These are phyloP conservation scores for Syngnathus typhle DNA, from an alignment of 2,113 vertebrate species.

Conservation along the genomic window DNA sequence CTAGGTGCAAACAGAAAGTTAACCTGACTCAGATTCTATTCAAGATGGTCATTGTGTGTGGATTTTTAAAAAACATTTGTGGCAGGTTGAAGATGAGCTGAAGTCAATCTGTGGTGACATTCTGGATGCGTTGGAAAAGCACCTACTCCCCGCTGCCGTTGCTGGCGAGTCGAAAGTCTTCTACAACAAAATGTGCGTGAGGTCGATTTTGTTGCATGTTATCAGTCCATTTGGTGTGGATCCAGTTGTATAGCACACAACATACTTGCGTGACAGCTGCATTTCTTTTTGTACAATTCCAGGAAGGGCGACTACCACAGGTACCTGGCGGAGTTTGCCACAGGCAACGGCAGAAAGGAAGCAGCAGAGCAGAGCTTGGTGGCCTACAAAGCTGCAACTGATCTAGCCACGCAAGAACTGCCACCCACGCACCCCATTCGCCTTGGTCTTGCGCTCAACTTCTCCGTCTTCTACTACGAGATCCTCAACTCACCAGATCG, in stretches of 20 bases:
- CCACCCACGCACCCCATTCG: slow-evolving; percentile 96
- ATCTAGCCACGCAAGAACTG: slow-evolving; percentile 94
- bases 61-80: slow-evolving; percentile 14
- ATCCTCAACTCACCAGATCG: slow-evolving; percentile 99
- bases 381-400: slow-evolving; percentile 96
- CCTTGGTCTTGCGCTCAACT: slow-evolving; percentile 96
- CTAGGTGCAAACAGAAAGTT: too few species aligned
- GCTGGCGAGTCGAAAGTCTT: slow-evolving; percentile 98
- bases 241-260: too few species aligned
- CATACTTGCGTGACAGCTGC: too few species aligned
- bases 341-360: slow-evolving; percentile 96
- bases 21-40: too few species aligned
- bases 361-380: slow-evolving; percentile 97
- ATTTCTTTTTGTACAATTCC: slow-evolving; percentile 14
- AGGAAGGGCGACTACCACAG: slow-evolving; percentile 99
- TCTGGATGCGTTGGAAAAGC: slow-evolving; percentile 95
- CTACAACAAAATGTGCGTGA: slow-evolving; percentile 93
- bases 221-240: too few species aligned
- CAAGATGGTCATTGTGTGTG: not conserved
- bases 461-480: slow-evolving; percentile 99
- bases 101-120: slow-evolving; percentile 96
- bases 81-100: slow-evolving; percentile 92
- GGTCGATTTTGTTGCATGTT: not conserved
- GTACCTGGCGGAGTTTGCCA: slow-evolving; percentile 98
- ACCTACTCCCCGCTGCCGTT: slow-evolving; percentile 94